phyloP scores from a whole-genome alignment of 2,113 vertebrate genomes.

The Panthera uncia region DNA sequence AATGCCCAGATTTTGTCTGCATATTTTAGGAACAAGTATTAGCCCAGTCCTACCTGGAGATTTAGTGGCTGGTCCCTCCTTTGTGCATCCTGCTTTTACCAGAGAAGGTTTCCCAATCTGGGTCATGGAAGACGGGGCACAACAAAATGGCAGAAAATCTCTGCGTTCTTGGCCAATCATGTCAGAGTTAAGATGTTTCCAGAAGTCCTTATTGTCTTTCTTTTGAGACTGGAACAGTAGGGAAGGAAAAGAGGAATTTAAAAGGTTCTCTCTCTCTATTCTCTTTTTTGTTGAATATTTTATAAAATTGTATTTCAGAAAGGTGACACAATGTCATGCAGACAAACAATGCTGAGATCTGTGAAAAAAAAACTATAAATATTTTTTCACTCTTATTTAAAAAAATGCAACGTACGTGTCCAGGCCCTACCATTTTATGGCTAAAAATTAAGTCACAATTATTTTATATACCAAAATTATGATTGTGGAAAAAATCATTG shows the following conservation, averaged over 20 bases:
- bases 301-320: not conserved
- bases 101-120: not conserved
- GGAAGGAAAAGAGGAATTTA: not conserved
- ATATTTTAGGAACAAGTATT: not conserved
- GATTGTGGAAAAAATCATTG: not conserved
- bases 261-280: not conserved
- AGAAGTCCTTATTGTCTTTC: not conserved
- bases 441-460: not conserved
- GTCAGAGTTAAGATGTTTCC: not conserved
- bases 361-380: not conserved
- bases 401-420: not conserved
- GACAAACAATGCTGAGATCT: not conserved
- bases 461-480: not conserved
- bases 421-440: not conserved
- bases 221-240: not conserved
- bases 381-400: not conserved
- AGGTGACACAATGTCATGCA: not conserved
- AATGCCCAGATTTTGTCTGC: not conserved
- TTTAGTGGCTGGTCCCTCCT: fast-evolving
- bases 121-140: not conserved
- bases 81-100: not conserved
- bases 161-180: not conserved
- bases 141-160: not conserved
- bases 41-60: not conserved
- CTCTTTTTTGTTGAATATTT: not conserved